These are phyloP conservation scores for Latrodectus hesperus DNA, from an alignment of 2,888 invertebrate species.

Conservation along the genomic window DNA sequence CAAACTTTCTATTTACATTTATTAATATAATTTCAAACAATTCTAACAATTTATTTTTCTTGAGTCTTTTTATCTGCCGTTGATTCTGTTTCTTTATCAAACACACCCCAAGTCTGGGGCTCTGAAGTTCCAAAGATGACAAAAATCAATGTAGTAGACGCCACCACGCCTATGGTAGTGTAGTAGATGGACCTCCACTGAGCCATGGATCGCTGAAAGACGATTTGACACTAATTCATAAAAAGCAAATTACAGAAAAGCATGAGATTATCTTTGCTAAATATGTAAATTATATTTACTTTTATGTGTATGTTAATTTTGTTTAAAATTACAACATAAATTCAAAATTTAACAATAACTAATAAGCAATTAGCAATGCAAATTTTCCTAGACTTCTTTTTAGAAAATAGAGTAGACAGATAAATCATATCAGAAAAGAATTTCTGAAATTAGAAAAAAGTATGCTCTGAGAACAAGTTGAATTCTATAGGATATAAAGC, in stretches of 20 bases:
- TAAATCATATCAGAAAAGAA: too few species aligned
- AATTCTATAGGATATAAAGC: too few species aligned
- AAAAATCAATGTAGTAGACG: constrained; percentile 19
- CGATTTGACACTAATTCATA: background rate
- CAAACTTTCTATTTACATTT: too few species aligned
- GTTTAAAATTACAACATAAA: background rate
- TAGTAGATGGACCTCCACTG: constrained; percentile 52
- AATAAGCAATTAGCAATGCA: too few species aligned
- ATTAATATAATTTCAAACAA: too few species aligned
- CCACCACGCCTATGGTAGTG: constrained; percentile 33
- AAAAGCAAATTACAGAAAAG: background rate
- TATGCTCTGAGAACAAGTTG: too few species aligned
- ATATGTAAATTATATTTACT: background rate
- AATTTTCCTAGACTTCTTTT: too few species aligned
- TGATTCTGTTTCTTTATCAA: constrained; percentile 10
- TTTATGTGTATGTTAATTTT: background rate
- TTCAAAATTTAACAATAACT: background rate
- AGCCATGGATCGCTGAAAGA: constrained; percentile 53
- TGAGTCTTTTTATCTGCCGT: too few species aligned
- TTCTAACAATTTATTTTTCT: too few species aligned
- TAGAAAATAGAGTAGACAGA: too few species aligned
- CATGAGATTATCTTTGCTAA: background rate
- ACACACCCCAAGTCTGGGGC: constrained; percentile 27
- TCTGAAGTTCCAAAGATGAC: constrained; percentile 42
- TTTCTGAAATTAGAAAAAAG: too few species aligned